Evolutionary conservation across 2,797 vertebrate species (phyloP).

Genomic region (Threskiornis aethiopicus): DNA sequence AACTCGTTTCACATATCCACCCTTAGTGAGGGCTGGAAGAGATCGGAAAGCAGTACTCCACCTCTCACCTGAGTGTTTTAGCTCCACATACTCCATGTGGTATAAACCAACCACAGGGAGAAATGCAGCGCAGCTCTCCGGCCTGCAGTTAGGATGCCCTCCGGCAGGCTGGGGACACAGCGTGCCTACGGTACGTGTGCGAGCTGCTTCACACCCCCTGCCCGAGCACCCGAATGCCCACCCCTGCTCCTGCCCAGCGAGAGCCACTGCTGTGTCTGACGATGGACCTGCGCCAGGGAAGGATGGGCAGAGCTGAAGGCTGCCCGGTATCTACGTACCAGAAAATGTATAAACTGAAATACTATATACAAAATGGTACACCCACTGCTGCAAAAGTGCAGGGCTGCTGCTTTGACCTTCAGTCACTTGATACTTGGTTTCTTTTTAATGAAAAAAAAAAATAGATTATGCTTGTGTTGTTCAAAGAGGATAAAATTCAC

Average conservation of each 20-base stretch:
- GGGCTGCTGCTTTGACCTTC: not conserved
- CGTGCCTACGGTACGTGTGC: rapidly evolving
- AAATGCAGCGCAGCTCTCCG: not conserved
- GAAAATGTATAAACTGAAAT: not conserved
- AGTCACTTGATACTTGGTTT: not conserved
- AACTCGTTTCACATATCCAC: not conserved
- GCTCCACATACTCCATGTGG: not conserved
- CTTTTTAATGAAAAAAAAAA: not conserved
- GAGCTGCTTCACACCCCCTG: not conserved
- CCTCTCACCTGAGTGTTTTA: not conserved
- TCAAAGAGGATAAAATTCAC: not conserved
- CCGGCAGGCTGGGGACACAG: not conserved
- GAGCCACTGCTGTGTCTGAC: not conserved
- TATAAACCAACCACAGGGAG: not conserved
- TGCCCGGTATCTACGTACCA: rapidly evolving
- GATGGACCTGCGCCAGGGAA: not conserved
- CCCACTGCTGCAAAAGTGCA: not conserved
- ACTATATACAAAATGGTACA: not conserved
- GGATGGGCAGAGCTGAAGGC: not conserved
- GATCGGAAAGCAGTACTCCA: not conserved
- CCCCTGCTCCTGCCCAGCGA: not conserved
- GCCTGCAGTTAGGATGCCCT: not conserved
- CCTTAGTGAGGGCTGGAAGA: not conserved
- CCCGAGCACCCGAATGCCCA: rapidly evolving
- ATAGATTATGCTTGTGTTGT: not conserved